A percentile compares a stretch with the other conserved stretches of the same genome.
phyloP scores from a whole-genome alignment of 2,888 invertebrate genomes.

The Fragum sueziense region DNA sequence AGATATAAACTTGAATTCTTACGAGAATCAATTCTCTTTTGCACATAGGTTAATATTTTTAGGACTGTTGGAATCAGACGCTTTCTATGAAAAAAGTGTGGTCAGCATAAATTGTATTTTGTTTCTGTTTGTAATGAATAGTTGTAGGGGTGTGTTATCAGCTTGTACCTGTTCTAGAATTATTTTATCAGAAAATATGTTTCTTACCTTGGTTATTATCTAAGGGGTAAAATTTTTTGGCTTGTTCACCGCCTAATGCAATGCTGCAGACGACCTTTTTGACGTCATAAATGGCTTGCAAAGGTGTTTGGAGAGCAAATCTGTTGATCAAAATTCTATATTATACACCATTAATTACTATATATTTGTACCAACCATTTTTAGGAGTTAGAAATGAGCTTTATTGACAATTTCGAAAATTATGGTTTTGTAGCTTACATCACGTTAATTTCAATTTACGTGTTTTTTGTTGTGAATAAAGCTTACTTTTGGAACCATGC shows the following conservation, averaged over 20 bases:
- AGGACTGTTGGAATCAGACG: background rate
- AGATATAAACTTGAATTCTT: background rate
- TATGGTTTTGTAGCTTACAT: background rate
- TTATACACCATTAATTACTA: no score
- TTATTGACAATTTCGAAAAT: background rate
- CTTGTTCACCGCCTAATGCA: background rate
- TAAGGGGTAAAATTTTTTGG: background rate
- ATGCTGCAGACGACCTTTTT: background rate
- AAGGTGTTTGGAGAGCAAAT: background rate
- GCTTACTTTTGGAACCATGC: background rate
- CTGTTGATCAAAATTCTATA: background rate
- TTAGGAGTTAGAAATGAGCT: background rate
- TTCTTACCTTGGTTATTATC: background rate
- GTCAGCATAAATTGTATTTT: background rate
- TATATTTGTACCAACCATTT: background rate
- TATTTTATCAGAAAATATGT: background rate
- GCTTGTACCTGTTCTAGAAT: background rate
- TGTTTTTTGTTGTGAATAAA: no score
- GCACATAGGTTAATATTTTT: background rate
- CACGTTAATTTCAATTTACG: background rate
- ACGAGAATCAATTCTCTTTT: background rate
- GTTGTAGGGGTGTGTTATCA: background rate
- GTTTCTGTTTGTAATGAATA: background rate
- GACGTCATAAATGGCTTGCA: background rate
- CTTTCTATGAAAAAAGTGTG: background rate